Evolutionary conservation across 2,888 invertebrate species (phyloP).

Genomic region (Tipula lateralis): DNA sequence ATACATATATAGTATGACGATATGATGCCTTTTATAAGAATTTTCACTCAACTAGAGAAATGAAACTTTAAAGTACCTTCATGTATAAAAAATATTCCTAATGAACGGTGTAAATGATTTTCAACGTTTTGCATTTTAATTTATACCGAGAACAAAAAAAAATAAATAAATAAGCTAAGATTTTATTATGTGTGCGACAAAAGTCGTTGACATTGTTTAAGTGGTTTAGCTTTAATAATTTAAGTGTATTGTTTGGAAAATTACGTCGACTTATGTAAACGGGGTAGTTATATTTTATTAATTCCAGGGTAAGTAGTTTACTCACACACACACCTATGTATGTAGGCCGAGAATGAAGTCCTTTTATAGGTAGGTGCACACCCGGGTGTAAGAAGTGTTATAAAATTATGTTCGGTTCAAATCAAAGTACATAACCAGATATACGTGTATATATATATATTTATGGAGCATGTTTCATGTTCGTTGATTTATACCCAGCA

Average conservation of each 20-base stretch:
- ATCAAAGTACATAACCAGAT: background rate
- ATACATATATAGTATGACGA: background rate
- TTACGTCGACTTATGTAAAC: background rate
- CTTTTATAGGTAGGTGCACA: background rate
- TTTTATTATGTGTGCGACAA: background rate
- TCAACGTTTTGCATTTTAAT: conserved; percentile 11
- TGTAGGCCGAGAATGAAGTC: background rate
- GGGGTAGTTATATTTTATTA: background rate
- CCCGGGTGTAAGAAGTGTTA: background rate
- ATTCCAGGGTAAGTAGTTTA: background rate
- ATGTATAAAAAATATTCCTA: background rate
- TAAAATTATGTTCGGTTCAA: background rate
- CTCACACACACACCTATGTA: background rate
- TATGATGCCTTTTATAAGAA: background rate
- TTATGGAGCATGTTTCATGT: background rate
- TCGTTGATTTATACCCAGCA: conserved; percentile 19
- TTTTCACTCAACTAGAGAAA: background rate
- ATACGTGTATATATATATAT: background rate
- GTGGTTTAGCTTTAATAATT: background rate
- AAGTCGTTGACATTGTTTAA: background rate
- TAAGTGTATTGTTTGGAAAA: background rate
- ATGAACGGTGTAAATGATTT: conserved; percentile 7
- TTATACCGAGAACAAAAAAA: background rate
- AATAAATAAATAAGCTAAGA: background rate
- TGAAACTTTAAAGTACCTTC: background rate